Evolutionary conservation across 2,888 invertebrate genomes (phyloP), one percentile per base, ranked within the genome.

Genomic region (Eucriotettix oculatus): DNA sequence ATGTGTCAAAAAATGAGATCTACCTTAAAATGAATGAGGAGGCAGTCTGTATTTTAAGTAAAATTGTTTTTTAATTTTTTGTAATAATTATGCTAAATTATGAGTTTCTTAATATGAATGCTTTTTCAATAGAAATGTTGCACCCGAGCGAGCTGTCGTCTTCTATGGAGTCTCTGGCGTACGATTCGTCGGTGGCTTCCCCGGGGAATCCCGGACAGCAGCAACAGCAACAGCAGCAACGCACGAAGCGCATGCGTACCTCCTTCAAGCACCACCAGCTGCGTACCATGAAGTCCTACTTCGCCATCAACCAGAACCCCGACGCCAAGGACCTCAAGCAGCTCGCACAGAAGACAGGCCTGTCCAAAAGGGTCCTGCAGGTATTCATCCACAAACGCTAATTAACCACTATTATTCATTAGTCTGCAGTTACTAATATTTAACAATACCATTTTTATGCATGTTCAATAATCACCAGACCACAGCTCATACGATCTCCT

Each of bases 231-330:
- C 73, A 76, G 71, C 78, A 66, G 74, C 85, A 78, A 73, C 75
- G 93, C 63, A 90, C 92, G 62, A 99, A 99, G 75, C 82, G 99
- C 61, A 97, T 99, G 92, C 81, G 99, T 61, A 99, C 99, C 57
- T 97, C 96, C 67, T 99, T 99, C 79, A 99, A 99, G 73, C 99
- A 99, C 74, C 96, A 98, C 73, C 99, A 99, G 74, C 82, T 99
- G 64, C 79, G 97, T 63, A 96, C 97, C 58, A 99, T 99, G 98
- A 99, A 99, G 76, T 92, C 93, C 54, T 99, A 99, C 74, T 99
- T 99, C 74, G 89, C 93, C 58, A 89, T 98, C 71, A 99, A 99
- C 77, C 99, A 99, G 76, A 99, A 99, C 76, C 99, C 99, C 0
- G 99, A 99, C 71, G 97, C 99, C 60, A 99, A 99, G 74, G 99